phyloP scores from a whole-genome alignment of 2,797 vertebrate species.

The Xiphorhynchus erythropygius region DNA sequence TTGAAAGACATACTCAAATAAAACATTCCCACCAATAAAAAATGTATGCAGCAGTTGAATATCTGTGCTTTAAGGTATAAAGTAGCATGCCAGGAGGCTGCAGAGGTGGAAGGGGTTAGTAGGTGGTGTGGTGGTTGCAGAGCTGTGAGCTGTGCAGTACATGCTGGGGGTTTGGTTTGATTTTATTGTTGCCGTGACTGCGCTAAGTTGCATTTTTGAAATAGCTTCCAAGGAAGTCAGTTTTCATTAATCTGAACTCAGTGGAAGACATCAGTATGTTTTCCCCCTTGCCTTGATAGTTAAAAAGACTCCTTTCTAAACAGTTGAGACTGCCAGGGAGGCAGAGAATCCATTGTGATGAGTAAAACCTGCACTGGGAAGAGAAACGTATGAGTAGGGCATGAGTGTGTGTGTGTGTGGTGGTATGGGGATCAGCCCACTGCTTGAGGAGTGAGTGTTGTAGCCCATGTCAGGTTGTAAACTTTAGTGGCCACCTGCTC shows the following conservation, averaged over 20 bases:
- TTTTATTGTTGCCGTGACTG: background rate
- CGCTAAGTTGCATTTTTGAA: constrained; percentile 16
- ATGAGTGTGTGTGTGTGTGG: too few relatives aligned
- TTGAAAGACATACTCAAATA: constrained; percentile 68
- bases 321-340: background rate
- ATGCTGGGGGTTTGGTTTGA: accelerated
- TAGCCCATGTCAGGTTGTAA: background rate
- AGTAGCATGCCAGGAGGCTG: background rate
- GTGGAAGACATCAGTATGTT: accelerated
- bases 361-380: background rate
- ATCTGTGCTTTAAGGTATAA: background rate
- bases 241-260: background rate
- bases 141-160: background rate
- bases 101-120: background rate
- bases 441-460: background rate
- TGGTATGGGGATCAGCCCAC: accelerated
- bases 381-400: accelerated
- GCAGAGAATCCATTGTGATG: background rate
- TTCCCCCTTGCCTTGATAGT: background rate
- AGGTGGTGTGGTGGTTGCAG: background rate
- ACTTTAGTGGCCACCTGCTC: background rate
- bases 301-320: background rate
- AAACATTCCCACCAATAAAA: constrained; percentile 65
- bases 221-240: constrained; percentile 13
- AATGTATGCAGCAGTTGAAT: background rate